Conservation (phyloP, 2,113 vertebrate genomes). For the Stegostoma tigrinum region DNA sequence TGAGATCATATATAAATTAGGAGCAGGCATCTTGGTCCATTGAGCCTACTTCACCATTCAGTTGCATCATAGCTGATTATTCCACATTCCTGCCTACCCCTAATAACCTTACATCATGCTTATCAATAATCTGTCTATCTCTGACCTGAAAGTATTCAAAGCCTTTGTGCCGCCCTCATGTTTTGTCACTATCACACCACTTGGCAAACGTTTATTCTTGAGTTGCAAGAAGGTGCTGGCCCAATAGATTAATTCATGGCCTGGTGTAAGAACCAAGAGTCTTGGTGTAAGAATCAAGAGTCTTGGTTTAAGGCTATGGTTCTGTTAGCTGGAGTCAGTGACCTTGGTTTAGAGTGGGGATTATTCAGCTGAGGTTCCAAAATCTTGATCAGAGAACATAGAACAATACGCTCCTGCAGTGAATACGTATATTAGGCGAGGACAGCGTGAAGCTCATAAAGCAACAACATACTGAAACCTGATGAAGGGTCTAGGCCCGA, state of each 20-base stretch:
- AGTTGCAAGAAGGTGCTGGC: neutral
- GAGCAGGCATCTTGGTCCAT: too few species aligned
- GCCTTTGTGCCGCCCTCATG: neutral
- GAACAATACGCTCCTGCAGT: too few species aligned
- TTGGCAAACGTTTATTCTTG: neutral
- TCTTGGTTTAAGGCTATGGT: neutral
- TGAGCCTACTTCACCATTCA: too few species aligned
- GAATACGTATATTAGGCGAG: neutral
- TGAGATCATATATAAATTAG: too few species aligned
- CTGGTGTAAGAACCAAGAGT: neutral
- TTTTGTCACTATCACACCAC: neutral
- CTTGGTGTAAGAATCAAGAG: neutral
- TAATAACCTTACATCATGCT: too few species aligned
- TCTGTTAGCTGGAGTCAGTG: neutral
- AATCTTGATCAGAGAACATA: neutral
- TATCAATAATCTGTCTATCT: too few species aligned
- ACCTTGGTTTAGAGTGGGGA: neutral
- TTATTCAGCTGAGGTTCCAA: neutral
- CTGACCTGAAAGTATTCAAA: too few species aligned
- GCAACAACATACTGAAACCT: neutral
- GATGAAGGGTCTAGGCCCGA: too few species aligned
- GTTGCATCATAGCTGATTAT: too few species aligned
- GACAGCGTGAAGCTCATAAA: neutral
- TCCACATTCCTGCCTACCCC: too few species aligned
- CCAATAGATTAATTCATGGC: neutral